Percentiles rank a stretch among this genome's conserved stretches.
Evolutionary conservation across 2,888 invertebrate genomes (phyloP).

Genomic region (Tortrix viridana): DNA sequence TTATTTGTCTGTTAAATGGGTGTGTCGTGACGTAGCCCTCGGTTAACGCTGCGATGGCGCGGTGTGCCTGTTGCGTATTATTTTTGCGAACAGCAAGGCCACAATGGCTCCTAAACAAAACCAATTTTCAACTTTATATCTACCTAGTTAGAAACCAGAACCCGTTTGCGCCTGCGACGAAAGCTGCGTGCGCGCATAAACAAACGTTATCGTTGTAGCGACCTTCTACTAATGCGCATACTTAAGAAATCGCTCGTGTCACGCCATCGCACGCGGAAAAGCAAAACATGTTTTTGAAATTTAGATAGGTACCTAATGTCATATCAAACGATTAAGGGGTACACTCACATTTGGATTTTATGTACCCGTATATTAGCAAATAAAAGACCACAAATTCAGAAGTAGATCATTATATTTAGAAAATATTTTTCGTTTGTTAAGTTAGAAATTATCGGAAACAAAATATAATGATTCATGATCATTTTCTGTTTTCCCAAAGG

Average conservation of each 20-base stretch:
- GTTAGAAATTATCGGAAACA: too few relatives aligned
- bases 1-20: slow-evolving; percentile 77
- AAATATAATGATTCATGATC: too few relatives aligned
- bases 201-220: slow-evolving; percentile 60
- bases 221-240: slow-evolving; percentile 63
- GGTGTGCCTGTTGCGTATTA: slow-evolving; percentile 71
- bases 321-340: slow-evolving; percentile 14
- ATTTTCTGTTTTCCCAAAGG: too few relatives aligned
- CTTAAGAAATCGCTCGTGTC: slow-evolving; percentile 49
- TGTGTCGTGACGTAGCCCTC: slow-evolving; percentile 79
- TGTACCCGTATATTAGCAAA: too few relatives aligned
- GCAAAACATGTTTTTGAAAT: slow-evolving; percentile 54
- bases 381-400: too few relatives aligned
- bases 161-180: slow-evolving; percentile 37
- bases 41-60: slow-evolving; percentile 55
- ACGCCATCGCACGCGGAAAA: slow-evolving; percentile 43
- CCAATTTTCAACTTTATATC: slow-evolving; percentile 60
- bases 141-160: slow-evolving; percentile 49
- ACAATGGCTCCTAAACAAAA: slow-evolving; percentile 52
- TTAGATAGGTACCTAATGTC: slow-evolving; percentile 16
- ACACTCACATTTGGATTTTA: not conserved
- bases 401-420: too few relatives aligned
- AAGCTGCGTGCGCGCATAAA: slow-evolving; percentile 53
- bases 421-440: too few relatives aligned
- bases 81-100: slow-evolving; percentile 70